Percentiles rank a stretch among this genome's conserved stretches.
These are phyloP conservation scores for Fragum sueziense DNA, from an alignment of 2,888 invertebrate species.

Conservation along the genomic window DNA sequence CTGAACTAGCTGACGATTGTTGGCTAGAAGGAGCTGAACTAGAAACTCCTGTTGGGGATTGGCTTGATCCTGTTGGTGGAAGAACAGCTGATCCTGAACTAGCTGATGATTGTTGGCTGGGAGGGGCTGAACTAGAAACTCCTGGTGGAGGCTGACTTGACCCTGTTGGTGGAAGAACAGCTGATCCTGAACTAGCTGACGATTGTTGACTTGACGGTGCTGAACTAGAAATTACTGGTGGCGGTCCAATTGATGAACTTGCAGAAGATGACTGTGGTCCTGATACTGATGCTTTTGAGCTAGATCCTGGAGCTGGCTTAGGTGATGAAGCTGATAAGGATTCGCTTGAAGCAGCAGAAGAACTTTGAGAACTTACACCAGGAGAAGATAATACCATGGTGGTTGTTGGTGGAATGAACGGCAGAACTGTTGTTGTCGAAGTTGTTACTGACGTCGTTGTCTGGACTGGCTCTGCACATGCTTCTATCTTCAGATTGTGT, in stretches of 20 bases:
- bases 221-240: background rate
- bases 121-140: background rate
- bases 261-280: background rate
- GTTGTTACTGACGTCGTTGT: background rate
- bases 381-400: background rate
- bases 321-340: background rate
- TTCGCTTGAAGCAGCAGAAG: background rate
- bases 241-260: background rate
- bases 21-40: too few species aligned
- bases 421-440: background rate
- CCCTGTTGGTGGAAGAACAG: too few species aligned
- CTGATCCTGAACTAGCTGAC: background rate
- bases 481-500: constrained; percentile 29
- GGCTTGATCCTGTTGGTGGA: too few species aligned
- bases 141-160: too few species aligned
- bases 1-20: too few species aligned
- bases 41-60: too few species aligned
- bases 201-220: background rate
- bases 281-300: too few species aligned
- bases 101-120: background rate
- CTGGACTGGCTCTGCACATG: constrained; percentile 17
- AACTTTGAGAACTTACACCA: background rate
- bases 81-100: background rate
- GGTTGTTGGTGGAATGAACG: background rate
- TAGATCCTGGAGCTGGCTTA: background rate